Evolutionary conservation across 2,888 invertebrate genomes (phyloP), one percentile per base, ranked within the genome.

Genomic region (Drosophila subquinaria): DNA sequence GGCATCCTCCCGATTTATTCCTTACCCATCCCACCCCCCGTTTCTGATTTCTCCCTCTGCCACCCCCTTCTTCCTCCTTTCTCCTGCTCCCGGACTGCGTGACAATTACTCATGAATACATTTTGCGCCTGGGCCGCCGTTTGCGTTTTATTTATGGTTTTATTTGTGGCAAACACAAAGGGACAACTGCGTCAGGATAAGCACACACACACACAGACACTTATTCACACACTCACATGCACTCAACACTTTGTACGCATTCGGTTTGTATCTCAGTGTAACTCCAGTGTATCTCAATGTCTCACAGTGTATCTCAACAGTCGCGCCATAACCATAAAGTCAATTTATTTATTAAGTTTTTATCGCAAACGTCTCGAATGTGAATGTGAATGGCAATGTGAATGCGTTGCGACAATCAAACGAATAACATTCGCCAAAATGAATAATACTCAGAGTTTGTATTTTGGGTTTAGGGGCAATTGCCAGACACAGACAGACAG

Each of bases 101-200:
- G 86, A 87, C 86, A 87, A 87, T 87, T 87, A 87, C 89, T 87
- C 86, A 89, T 87, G 86, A 87, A 87, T 87, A 89, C 89, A 89
- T 87, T 87, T 89, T 87, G 85, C 86, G 86, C 86, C 88, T 84
- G 89, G 59, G 73, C 68, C 79, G 83, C 71, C 88, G 88, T 86
- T 86, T 86, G 85, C 88, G 89, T 79, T 87, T 87, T 89, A 87
- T 87, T 87, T 87, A 87, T 87, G 86, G 86, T 87, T 89, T 87
- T 89, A 87, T 87, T 87, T 87, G 86, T 82, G 86, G 86, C 89
- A 81, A 89, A 78, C 78, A 89, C 86, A 88, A 85, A 86, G 72
- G 83, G 68, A 67, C 59, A 65, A 45, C 45, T 23, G 56, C 45
- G 53, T 51, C 53, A 59, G 72, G 48, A 67, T 52, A 51, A 65